A percentile compares a stretch with the other conserved stretches of the same genome.
These are phyloP conservation scores for Bufotes viridis DNA, from an alignment of 2,797 vertebrate genomes.

Conservation along the genomic window DNA sequence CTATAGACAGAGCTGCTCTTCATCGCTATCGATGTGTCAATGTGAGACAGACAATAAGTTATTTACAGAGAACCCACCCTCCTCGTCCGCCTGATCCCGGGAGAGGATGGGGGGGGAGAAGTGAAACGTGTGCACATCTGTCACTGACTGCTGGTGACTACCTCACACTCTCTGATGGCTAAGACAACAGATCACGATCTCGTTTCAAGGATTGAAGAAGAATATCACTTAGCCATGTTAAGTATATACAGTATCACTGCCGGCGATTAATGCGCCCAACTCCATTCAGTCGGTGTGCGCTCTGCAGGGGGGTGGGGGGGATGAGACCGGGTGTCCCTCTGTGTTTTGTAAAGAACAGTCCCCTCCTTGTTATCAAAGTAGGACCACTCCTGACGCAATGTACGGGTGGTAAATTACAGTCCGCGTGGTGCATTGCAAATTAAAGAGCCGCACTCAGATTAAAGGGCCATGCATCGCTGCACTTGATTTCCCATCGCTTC, in stretches of 20 bases:
- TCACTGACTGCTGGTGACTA: conserved; percentile 56
- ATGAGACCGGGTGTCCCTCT: not conserved
- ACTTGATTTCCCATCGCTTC: not conserved
- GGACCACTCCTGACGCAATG: conserved; percentile 16
- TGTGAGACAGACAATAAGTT: conserved; percentile 62
- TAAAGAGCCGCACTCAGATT: not conserved
- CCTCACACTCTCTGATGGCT: conserved; percentile 59
- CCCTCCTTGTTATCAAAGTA: conserved; percentile 26
- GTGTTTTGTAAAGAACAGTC: not conserved
- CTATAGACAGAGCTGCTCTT: conserved; percentile 59
- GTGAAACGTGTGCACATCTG: conserved; percentile 59
- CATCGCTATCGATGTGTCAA: conserved; percentile 60
- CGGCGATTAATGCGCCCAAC: conserved; percentile 30
- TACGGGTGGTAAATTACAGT: not conserved
- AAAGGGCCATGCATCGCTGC: conserved; percentile 15
- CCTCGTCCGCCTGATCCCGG: conserved; percentile 38
- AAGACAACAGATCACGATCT: conserved; percentile 59
- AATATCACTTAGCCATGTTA: conserved; percentile 51
- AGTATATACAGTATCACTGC: conserved; percentile 46
- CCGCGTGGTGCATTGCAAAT: conserved; percentile 1
- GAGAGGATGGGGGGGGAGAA: not conserved
- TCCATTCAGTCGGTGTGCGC: conserved; percentile 36
- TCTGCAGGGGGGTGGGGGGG: not conserved
- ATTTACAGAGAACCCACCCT: conserved; percentile 56
- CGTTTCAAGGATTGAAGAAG: conserved; percentile 51